phyloP scores from a whole-genome alignment of 2,888 invertebrate genomes.

The Orthosia gothica region DNA sequence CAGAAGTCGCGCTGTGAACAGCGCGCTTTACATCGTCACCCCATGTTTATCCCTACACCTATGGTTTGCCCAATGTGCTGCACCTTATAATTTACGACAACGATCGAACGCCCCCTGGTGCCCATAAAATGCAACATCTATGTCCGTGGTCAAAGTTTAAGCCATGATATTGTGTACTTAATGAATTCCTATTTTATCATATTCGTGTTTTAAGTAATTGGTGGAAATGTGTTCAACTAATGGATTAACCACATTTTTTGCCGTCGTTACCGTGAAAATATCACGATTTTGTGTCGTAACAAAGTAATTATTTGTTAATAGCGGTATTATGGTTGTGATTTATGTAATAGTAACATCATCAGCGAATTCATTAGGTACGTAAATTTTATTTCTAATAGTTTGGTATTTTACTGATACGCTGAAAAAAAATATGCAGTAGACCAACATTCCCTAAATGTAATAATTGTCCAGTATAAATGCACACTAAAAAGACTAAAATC shows the following conservation, averaged over 20 bases:
- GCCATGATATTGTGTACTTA: slow-evolving; percentile 31
- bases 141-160: slow-evolving; percentile 46
- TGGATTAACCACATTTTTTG: slow-evolving; percentile 45
- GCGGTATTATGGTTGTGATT: slow-evolving; percentile 36
- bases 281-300: slow-evolving; percentile 17
- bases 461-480: too few species aligned
- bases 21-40: slow-evolving; percentile 58
- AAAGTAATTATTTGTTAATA: slow-evolving; percentile 38
- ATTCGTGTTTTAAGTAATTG: slow-evolving; percentile 45
- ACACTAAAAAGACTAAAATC: too few species aligned
- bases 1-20: slow-evolving; percentile 42
- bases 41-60: slow-evolving; percentile 54
- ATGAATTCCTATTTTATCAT: slow-evolving; percentile 37
- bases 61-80: slow-evolving; percentile 46
- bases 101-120: slow-evolving; percentile 33
- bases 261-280: slow-evolving; percentile 17
- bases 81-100: slow-evolving; percentile 64
- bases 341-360: slow-evolving; percentile 10
- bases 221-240: slow-evolving; percentile 18
- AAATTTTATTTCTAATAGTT: neutral
- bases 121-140: slow-evolving; percentile 56
- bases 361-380: too few species aligned
- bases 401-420: neutral
- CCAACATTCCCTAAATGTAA: neutral
- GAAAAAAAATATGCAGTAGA: neutral